Base-by-base conservation (phyloP, 2,888 invertebrate genomes). In the Aquatica leii region DNA sequence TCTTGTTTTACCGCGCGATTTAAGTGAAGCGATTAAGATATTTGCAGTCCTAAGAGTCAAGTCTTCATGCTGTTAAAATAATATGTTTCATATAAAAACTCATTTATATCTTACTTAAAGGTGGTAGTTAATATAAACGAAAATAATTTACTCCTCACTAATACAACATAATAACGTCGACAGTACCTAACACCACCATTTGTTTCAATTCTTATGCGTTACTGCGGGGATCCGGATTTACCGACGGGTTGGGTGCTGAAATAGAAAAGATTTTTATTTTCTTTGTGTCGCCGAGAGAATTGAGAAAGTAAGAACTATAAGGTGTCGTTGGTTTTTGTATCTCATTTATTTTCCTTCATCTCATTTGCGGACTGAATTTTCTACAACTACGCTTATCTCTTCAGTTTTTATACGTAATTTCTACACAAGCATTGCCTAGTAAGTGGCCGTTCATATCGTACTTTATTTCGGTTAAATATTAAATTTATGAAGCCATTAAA, bases 181-280 rank as follows among this genome's bases (percentile, higher is more conserved):
- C 37, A 52, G 68, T 66, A 65, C 61, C 63, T 65, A 66, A 69
- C 70, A 56, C 64, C 65, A 73, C 73, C 77, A 77, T 79, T 78
- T 78, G 75, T 79, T 78, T 79, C 79, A 79, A 79, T 79, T 78
- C 77, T 74, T 75, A 74, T 70, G 74, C 76, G 71, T 71, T 71
- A 66, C 70, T 49, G 68, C 64, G 66, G 68, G 69, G 68, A 70
- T 60, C 68, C 68, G 76, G 76, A 77, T 77, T 77, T 77, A 73
- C 74, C 74, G 74, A 65, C 69, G 73, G 73, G 74, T 65, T 67
- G 73, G 73, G 69, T 65, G 69, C 69, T 67, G 74, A 73, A 77
- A 76, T 75, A 73, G 75, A 72, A 76, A 74, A 77, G 76, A 78
- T 77, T 78, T 77, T 78, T 78, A 77, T 78, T 78, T 76, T 72